These are phyloP conservation scores for Cephalopholis sonnerati DNA, from an alignment of 2,113 vertebrate species.

Conservation along the genomic window DNA sequence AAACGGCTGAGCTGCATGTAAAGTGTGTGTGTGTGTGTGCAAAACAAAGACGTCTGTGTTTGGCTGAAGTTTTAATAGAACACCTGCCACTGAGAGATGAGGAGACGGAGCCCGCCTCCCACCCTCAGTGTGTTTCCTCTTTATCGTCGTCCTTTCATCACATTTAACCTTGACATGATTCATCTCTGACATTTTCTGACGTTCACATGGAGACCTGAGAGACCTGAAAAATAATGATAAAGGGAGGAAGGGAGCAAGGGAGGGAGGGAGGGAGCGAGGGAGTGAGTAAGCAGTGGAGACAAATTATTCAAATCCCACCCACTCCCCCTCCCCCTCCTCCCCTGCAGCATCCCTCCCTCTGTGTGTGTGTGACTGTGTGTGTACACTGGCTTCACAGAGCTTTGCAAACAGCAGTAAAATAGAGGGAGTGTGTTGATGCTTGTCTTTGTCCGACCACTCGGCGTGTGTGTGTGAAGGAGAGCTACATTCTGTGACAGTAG, in stretches of 20 bases:
- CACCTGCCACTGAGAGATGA: slow-evolving; percentile 34
- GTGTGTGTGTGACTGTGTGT: slow-evolving; percentile 72
- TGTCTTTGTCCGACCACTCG: slow-evolving; percentile 25
- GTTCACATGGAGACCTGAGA: not conserved
- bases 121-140: not conserved
- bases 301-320: slow-evolving; percentile 71
- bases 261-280: not conserved
- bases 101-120: not conserved
- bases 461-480: not conserved
- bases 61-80: not conserved
- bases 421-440: slow-evolving; percentile 6
- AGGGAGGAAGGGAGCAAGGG: not conserved
- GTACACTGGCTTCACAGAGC: slow-evolving; percentile 62
- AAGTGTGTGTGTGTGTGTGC: not conserved
- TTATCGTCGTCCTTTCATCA: slow-evolving; percentile 13
- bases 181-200: not conserved
- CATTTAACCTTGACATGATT: slow-evolving; percentile 24
- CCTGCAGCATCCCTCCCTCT: slow-evolving; percentile 66
- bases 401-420: slow-evolving; percentile 35
- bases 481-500: not conserved
- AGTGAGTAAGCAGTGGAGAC: not conserved
- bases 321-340: slow-evolving; percentile 80
- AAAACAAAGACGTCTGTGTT: not conserved
- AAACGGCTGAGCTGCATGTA: no score
- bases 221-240: not conserved